Base-by-base conservation (phyloP, 2,113 vertebrate genomes). In the Odontophorus gujanensis region DNA sequence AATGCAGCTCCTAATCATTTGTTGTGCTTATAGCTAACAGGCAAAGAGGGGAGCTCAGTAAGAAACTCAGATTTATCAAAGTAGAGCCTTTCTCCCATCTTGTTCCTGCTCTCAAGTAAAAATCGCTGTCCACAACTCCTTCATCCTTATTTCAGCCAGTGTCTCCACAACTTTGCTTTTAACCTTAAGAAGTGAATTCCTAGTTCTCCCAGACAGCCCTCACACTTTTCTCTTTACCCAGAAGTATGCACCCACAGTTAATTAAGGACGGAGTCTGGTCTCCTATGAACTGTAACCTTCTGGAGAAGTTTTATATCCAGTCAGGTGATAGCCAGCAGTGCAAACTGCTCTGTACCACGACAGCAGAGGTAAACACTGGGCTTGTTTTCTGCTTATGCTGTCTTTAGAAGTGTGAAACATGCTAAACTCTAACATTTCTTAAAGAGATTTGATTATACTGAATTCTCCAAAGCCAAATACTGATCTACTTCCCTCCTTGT, bases 41-140 rank as follows among this genome's bases (percentile, higher is more conserved):
- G 25, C 34, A 79, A 38, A 38, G 76, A 59, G 20, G 3, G 28
- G 15, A 45, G 24, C 18, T 72, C 68, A 40, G 22, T 42, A 40
- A 40, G 40, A 55, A 53, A 45, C 5, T 13, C 13, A 0, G 0
- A 1, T 57, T 67, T 51, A 30, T 18, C 63, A 66, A 1, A 2
- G 24, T 9, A 69, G 13, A 24, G 53, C 7, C 30, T 69, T 11
- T 13, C 55, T 53, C 34, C 11, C 20, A 19, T 26, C n/a, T 48
- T 48, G 11, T 3, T 90, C 9, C 67, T 73, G 21, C 50, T 74
- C 18, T 51, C 57, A 43, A 36, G 38, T 24, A 58, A 91, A 67
- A 11, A 8, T 3, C 32, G 14, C 40, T 73, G 45, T 36, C 32
- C 4, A 3, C 25, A 21, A 42, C 7, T 47, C n/a, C 7, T 47